A percentile compares a stretch with the other conserved stretches of the same genome.
Evolutionary conservation across 2,888 invertebrate species (phyloP).

Genomic region (Caenorhabditis becei): DNA sequence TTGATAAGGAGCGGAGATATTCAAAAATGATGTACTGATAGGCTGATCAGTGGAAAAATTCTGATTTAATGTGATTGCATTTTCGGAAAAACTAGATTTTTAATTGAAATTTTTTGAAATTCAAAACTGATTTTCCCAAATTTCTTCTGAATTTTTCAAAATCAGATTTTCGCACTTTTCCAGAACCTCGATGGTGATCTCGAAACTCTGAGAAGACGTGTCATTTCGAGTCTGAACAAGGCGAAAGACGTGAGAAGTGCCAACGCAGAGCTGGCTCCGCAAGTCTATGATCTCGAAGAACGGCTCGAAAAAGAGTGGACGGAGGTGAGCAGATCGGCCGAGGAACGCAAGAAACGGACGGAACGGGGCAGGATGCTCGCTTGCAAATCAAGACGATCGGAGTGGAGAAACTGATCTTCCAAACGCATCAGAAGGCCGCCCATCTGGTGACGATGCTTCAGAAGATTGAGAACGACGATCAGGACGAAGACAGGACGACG

Average conservation of each 20-base stretch:
- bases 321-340: conserved; percentile 22
- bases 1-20: too few species aligned
- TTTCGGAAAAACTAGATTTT: too few species aligned
- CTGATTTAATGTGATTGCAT: too few species aligned
- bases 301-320: conserved; percentile 55
- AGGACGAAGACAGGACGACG: not conserved
- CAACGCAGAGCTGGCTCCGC: conserved; percentile 49
- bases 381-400: conserved; percentile 30
- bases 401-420: conserved; percentile 36
- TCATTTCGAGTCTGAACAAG: conserved; percentile 25
- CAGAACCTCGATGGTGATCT: conserved; percentile 26
- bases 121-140: too few species aligned
- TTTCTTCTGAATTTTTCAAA: too few species aligned
- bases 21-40: too few species aligned
- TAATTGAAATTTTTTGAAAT: too few species aligned
- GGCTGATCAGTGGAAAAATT: too few species aligned
- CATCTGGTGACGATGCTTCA: conserved; percentile 31
- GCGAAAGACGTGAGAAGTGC: conserved; percentile 38
- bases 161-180: too few species aligned
- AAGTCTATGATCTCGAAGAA: conserved; percentile 52
- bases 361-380: conserved; percentile 19
- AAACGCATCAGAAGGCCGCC: conserved; percentile 47
- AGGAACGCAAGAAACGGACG: conserved; percentile 24
- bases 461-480: not conserved
- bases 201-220: conserved; percentile 34